These are phyloP conservation scores for Sycobia sp. DNA, from an alignment of 1,140 invertebrate genomes.

Conservation along the genomic window DNA sequence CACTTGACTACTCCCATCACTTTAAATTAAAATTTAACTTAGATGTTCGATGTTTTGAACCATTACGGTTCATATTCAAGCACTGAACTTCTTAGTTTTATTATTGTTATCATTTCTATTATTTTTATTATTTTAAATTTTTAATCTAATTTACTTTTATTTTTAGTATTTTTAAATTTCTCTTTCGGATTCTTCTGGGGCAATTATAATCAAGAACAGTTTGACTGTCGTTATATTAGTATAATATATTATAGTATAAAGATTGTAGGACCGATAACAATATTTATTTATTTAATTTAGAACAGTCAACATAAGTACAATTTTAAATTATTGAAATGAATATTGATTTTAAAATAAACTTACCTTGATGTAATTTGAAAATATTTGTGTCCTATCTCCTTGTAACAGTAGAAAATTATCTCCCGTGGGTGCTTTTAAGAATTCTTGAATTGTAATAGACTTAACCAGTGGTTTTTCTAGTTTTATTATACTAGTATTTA, in stretches of 20 bases:
- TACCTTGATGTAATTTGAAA: conserved; percentile 61
- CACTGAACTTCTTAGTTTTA: neutral
- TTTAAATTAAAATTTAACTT: too few species aligned
- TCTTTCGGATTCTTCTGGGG: too few species aligned
- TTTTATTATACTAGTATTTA: conserved; percentile 24
- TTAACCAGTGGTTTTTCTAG: conserved; percentile 31
- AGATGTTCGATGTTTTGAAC: too few species aligned
- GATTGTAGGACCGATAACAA: too few species aligned
- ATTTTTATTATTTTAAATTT: too few species aligned
- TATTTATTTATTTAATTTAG: too few species aligned
- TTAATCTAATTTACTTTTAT: too few species aligned
- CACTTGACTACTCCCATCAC: too few species aligned
- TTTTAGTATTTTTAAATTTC: neutral
- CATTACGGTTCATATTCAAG: neutral
- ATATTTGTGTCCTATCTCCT: conserved; percentile 52
- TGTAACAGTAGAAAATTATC: conserved; percentile 65
- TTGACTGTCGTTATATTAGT: too few species aligned
- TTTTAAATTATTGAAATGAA: conserved; percentile 9
- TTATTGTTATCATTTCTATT: too few species aligned
- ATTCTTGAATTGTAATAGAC: conserved; percentile 60
- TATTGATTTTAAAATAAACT: conserved; percentile 4
- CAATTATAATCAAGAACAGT: too few species aligned
- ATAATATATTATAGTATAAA: too few species aligned
- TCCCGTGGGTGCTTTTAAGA: conserved; percentile 63
- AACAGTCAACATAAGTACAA: neutral